phyloP scores from a whole-genome alignment of 2,113 vertebrate genomes.

The Oreotrochilus melanogaster region DNA sequence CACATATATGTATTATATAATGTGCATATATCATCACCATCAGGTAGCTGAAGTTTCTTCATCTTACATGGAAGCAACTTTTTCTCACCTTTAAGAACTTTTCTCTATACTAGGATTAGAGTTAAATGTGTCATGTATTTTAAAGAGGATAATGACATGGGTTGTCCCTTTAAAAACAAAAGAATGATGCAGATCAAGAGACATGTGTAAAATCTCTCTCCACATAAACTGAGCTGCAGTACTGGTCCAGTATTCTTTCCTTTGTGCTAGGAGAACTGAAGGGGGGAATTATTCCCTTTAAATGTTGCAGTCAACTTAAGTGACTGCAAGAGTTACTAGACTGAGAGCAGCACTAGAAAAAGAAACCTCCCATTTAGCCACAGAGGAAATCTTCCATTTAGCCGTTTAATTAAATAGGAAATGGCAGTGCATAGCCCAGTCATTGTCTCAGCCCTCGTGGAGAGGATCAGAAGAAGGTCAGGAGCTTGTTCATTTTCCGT shows the following conservation, averaged over 20 bases:
- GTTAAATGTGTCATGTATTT: not conserved
- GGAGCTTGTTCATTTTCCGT: conserved; percentile 59
- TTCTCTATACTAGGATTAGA: not conserved
- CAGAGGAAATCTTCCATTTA: conserved; percentile 73
- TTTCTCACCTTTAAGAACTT: not conserved
- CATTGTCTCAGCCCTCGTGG: conserved; percentile 64
- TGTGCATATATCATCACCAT: conserved; percentile 17
- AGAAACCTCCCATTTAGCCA: conserved; percentile 64
- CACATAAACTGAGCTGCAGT: not conserved
- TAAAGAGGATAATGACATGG: conserved; percentile 8
- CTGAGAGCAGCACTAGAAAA: conserved; percentile 45
- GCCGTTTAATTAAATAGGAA: conserved; percentile 69
- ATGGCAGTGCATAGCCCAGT: conserved; percentile 58
- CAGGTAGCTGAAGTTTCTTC: conserved; percentile 64
- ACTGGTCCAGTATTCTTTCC: not conserved
- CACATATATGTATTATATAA: conserved; percentile 51
- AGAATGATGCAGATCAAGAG: conserved; percentile 5
- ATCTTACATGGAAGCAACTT: conserved; percentile 52
- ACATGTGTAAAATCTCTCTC: not conserved
- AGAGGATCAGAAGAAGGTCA: conserved; percentile 71
- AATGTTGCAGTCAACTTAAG: conserved; percentile 36
- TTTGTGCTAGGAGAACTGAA: conserved; percentile 14
- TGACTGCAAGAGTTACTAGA: conserved; percentile 28
- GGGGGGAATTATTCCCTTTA: conserved; percentile 41
- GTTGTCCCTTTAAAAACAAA: conserved; percentile 29